These are phyloP conservation scores for Bombus confusus DNA, from an alignment of 1,140 invertebrate genomes.

Conservation along the genomic window DNA sequence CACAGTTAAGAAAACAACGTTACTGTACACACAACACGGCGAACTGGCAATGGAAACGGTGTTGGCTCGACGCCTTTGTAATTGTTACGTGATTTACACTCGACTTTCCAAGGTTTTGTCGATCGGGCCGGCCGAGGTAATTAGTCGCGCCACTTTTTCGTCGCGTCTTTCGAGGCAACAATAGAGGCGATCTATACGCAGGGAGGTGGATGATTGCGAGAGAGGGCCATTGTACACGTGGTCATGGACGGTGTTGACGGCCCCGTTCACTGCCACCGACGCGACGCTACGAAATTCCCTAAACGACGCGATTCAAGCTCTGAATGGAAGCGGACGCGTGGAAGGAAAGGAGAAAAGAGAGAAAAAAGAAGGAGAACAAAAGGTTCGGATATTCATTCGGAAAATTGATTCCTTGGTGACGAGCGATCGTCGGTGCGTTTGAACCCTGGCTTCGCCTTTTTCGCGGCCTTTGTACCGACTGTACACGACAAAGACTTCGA, in stretches of 20 bases:
- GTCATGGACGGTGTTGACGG: constrained; percentile 44
- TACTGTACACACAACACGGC: too few relatives aligned
- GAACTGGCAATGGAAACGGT: background rate
- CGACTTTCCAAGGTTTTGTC: constrained; percentile 48
- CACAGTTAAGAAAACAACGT: background rate
- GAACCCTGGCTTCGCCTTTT: constrained; percentile 8
- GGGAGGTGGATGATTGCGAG: constrained; percentile 39
- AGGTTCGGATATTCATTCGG: constrained; percentile 57
- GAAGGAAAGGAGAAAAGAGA: background rate
- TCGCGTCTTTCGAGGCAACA: constrained; percentile 42
- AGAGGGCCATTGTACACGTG: constrained; percentile 49
- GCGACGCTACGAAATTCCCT: constrained; percentile 56
- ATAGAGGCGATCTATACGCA: constrained; percentile 53
- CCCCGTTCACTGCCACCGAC: constrained; percentile 30
- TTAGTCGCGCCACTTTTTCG: constrained; percentile 64
- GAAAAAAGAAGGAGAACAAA: constrained; percentile 43
- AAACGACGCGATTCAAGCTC: constrained; percentile 58
- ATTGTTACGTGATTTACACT: constrained; percentile 23
- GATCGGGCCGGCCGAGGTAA: constrained; percentile 55
- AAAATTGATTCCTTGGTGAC: constrained; percentile 63
- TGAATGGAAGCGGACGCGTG: constrained; percentile 41
- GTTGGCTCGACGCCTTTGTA: constrained; percentile 1
- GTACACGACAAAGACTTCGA: constrained; percentile 1
- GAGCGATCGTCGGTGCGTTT: constrained; percentile 45
- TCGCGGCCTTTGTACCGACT: background rate